Base-by-base conservation (phyloP, 2,797 vertebrate species). In the Ctenopoma kingsleyae region DNA sequence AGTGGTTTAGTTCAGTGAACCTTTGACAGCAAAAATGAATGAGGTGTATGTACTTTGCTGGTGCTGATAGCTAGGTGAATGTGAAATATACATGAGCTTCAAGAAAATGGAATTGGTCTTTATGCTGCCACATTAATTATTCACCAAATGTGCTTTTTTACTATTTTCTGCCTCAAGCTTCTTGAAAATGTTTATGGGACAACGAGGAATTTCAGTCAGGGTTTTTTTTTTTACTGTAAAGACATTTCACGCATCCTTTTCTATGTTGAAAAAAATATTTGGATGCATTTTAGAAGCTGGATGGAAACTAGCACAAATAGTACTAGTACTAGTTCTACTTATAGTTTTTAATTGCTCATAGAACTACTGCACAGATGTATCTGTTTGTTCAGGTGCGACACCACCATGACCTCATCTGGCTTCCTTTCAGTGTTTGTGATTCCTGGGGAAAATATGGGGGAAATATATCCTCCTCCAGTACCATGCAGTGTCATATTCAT, bases 401-500 rank as follows among this genome's bases (percentile, higher is more conserved):
- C 23, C 52, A 50, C 25, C 40, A 2, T 60, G 17, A 63, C 56
- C 36, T 76, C 55, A 56, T 30, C 36, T 47, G 43, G 11, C 54
- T 67, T 47, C 19, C 20, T 67, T 54, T 68, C 17, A 59, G 0
- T 56, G n/a, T 7, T 40, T 55, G 55, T 47, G 27, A 44, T 65
- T 74, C n/a, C 20, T 55, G 47, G 1, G 7, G 51, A 74, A 9
- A 67, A 63, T 32, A 48, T 65, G 16, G 6, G 27, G 27, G 27
- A 5, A 30, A 30, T 30, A 30, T 30, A 7, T 68, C 52, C 56
- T 25, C 43, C 43, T 59, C 49, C 59, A 63, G 41, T 64, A 17
- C 35, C 3, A 22, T 30, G n/a, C 38, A 47, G 35, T 61, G 55
- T 53, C 38, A 66, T 7, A 57, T 70, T 52, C 40, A 71, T 69